Base-by-base conservation (phyloP, 2,888 invertebrate genomes). In the Halictus quadricinctus region DNA sequence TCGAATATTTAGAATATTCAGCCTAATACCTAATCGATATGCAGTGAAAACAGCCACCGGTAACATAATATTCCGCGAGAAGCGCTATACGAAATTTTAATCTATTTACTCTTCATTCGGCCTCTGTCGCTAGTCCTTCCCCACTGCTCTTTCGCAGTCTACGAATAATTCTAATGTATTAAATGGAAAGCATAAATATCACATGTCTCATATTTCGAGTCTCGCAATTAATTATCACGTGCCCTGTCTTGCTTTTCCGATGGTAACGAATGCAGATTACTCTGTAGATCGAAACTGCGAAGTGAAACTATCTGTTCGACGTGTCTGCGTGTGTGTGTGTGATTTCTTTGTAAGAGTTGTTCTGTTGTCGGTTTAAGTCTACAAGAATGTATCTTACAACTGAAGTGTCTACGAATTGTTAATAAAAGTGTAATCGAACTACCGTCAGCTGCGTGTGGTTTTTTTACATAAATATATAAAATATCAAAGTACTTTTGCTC, bases 181-280 rank as follows among this genome's bases (percentile, higher is more conserved):
- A 12, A n/a, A 13, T 70, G 50, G 36, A 66, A 66, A 66, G 21
- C 41, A 29, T 36, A 79, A 60, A 72, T 64, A 60, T 48, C 60
- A 41, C 70, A 36, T 41, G 70, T 25, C 36, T 48, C 76, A 46
- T 48, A 4, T 36, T 58, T 54, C 29, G 36, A 72, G 29, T 70
- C 29, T 21, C 12, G 74, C 58, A 50, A 69, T 50, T 66, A 43
- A 76, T 48, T 48, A 48, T 75, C 58, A 54, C 41, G 43, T 46
- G 70, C 29, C 75, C 15, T 21, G 50, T 60, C 54, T 80, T 64
- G 29, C 25, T 46, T 25, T 48, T 58, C 29, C 43, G n/a, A 50
- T 73, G 70, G 50, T n/a, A 36, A 41, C 66, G 75, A 84, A 78
- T 25, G 50, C 66, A 36, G 46, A 25, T 70, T 54, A 60, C 7